These are phyloP conservation scores for Campopleginae sp. DNA, from an alignment of 2,888 invertebrate species.

Conservation along the genomic window DNA sequence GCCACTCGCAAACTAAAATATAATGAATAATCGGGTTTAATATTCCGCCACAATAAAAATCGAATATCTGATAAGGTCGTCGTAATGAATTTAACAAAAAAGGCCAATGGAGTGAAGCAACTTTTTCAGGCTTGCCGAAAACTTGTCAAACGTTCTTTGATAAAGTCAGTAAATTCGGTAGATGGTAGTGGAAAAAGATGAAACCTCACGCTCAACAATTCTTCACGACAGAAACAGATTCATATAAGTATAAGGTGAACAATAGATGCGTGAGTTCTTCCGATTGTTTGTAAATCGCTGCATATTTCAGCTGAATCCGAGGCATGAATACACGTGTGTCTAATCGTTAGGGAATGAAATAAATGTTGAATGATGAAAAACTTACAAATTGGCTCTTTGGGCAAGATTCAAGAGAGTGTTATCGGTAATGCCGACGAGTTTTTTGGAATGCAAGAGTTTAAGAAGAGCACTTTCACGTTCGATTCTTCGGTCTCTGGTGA, in stretches of 20 bases:
- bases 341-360: background rate
- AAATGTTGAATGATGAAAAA: constrained; percentile 47
- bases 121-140: background rate
- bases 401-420: constrained; percentile 79
- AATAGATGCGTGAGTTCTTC: background rate
- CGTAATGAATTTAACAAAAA: background rate
- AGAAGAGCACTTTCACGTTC: constrained; percentile 80
- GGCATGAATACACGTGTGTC: background rate
- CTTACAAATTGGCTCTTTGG: constrained; percentile 81
- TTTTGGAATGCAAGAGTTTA: constrained; percentile 78
- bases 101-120: too few relatives aligned
- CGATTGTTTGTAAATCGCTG: background rate
- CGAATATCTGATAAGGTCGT: background rate
- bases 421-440: constrained; percentile 80
- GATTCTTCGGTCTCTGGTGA: constrained; percentile 75
- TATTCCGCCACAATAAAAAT: background rate
- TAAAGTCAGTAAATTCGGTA: background rate
- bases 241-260: background rate
- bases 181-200: background rate
- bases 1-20: constrained; percentile 79
- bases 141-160: background rate
- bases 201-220: background rate
- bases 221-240: background rate
- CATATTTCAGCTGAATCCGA: background rate
- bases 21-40: background rate